These are phyloP conservation scores for Oncopodura yosiiana DNA, from an alignment of 1,140 invertebrate species.

Conservation along the genomic window DNA sequence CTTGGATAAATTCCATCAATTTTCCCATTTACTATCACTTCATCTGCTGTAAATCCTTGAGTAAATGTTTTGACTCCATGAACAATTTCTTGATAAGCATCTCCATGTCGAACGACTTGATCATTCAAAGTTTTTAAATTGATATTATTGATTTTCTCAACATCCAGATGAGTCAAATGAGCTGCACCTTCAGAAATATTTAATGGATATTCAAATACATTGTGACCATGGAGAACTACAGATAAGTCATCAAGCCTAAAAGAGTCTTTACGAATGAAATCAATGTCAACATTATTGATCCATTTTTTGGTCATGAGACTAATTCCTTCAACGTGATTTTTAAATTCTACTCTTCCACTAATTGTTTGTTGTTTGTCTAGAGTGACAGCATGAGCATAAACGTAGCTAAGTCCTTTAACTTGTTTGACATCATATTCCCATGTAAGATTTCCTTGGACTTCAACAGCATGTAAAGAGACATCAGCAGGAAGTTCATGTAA, in stretches of 20 bases:
- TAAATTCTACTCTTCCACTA: conserved; percentile 2
- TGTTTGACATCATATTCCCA: conserved; percentile 5
- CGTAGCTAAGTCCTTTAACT: conserved; percentile 1
- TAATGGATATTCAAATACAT: too few relatives aligned
- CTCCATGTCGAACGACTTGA: background rate
- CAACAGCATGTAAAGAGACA: background rate
- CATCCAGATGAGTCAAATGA: too few relatives aligned
- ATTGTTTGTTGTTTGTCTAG: conserved; percentile 3
- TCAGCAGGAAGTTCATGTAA: background rate
- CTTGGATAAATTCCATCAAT: background rate
- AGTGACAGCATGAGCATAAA: conserved; percentile 13
- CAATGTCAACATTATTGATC: conserved; percentile 6
- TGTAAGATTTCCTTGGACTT: conserved; percentile 5
- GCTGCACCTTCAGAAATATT: too few relatives aligned
- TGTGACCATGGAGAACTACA: too few relatives aligned
- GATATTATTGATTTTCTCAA: too few relatives aligned
- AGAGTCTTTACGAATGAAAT: background rate
- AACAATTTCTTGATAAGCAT: too few relatives aligned
- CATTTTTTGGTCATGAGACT: background rate
- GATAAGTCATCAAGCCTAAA: background rate
- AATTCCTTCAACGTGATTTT: background rate
- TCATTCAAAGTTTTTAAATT: background rate
- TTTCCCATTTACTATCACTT: background rate
- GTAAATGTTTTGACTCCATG: background rate
- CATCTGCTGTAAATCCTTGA: background rate